Percentiles rank a stretch among this genome's conserved stretches.
Conservation (phyloP, 2,113 vertebrate species). For the Carollia perspicillata region DNA sequence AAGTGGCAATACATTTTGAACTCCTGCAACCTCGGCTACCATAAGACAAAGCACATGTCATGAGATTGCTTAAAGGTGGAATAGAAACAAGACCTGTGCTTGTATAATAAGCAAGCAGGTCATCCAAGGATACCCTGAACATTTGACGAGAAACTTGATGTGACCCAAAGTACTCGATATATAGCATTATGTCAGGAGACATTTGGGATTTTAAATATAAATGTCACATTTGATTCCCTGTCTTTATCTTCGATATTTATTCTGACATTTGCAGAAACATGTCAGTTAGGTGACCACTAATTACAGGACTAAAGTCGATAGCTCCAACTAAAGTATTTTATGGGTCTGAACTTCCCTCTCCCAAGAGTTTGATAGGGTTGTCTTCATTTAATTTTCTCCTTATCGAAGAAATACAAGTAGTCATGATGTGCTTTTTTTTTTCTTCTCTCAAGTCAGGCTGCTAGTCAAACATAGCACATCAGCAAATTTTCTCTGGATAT, state of each 20-base stretch:
- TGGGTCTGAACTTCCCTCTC: neutral
- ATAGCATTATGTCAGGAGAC: neutral
- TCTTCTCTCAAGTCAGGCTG: neutral
- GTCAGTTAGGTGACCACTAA: neutral
- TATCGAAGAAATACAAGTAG: neutral
- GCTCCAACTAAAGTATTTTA: neutral
- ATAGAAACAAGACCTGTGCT: slow-evolving; percentile 1
- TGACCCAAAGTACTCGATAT: neutral
- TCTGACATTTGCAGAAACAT: neutral
- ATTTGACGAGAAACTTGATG: slow-evolving; percentile 15
- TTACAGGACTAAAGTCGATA: neutral
- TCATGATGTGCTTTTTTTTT: neutral
- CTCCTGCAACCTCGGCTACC: neutral
- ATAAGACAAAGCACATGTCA: neutral
- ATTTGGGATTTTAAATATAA: neutral
- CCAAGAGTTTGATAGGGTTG: neutral
- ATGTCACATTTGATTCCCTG: neutral
- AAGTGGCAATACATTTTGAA: slow-evolving; percentile 38
- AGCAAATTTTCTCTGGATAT: neutral
- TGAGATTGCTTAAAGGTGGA: slow-evolving; percentile 15
- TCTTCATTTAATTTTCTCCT: neutral
- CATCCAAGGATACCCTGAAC: neutral
- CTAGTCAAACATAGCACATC: neutral
- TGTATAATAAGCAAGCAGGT: neutral
- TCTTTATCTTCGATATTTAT: neutral